Base-by-base conservation (phyloP, 1,140 invertebrate species). In the Microplitis mediator region DNA sequence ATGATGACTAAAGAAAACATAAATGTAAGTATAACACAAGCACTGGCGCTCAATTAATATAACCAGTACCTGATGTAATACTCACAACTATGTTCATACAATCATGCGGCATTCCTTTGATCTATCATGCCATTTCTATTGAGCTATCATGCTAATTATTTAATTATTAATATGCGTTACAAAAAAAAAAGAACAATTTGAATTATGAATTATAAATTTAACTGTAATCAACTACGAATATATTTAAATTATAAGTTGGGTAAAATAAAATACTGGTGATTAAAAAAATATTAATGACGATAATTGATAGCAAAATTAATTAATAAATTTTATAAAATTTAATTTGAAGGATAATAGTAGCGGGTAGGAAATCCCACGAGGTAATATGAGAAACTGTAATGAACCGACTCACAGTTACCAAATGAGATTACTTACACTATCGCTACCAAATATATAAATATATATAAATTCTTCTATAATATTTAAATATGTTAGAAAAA, bases 51-150 rank as follows among this genome's bases (percentile, higher is more conserved):
- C 81, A 82, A 78, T 83, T 82, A 80, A 81, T 76, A 87, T 88
- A 45, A 93, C 95, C 95, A 97, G 95, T 97, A 97, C 95, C 95
- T 97, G 95, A 96, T 96, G 94, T 95, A 97, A 97, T 97, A 97
- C 95, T 97, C 95, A 95, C 89, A 91, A 88, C 88, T 89, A 79
- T 80, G 79, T 78, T 82, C 81, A 82, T 77, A 77, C 13, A 23
- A 60, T 83, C 85, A 87, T 87, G 85, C 85, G 84, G 85, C 85
- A 87, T 86, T 87, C 84, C 81, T 16, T 36, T 84, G 78, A 65
- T 73, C 4, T 81, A 87, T 88, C 88, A 85, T 85, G 89, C 88
- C 74, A 77, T 79, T 79, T 81, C 78, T 82, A 82, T 16, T 31
- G 50, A 36, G 50, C 50, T 39, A 54, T 67, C 71, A 72, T 72